Conservation (phyloP, 2,888 invertebrate genomes). For the Agrochola lota region DNA sequence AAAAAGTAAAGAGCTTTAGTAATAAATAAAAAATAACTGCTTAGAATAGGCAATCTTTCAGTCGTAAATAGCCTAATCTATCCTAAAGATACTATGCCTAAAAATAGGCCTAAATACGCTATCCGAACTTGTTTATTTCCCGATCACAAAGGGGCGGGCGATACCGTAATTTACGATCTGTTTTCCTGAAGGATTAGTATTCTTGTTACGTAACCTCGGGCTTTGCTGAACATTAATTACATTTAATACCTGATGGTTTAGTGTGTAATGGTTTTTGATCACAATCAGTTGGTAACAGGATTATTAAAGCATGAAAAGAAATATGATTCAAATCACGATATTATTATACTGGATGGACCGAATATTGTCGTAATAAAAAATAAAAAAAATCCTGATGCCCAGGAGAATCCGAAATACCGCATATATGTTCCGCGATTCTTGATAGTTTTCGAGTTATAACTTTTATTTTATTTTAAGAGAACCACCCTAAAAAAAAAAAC, state of each 20-base stretch:
- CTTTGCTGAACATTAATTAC: constrained; percentile 47
- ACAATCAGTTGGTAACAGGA: neutral
- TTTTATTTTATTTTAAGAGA: no score
- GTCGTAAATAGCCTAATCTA: constrained; percentile 19
- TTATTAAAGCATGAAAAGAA: neutral
- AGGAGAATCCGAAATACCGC: no score
- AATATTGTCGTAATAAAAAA: no score
- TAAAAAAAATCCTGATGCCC: no score
- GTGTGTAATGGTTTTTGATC: constrained; percentile 13
- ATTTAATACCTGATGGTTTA: constrained; percentile 23
- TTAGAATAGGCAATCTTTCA: constrained; percentile 3
- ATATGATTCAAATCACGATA: neutral
- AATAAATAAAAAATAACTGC: constrained; percentile 6
- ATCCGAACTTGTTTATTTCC: constrained; percentile 11
- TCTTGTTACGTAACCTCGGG: constrained; percentile 47
- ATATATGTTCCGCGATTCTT: no score
- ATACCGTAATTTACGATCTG: constrained; percentile 54
- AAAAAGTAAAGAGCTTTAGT: neutral
- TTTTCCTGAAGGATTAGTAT: constrained; percentile 60
- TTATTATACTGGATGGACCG: no score
- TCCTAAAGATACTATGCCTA: neutral
- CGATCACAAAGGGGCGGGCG: constrained; percentile 35
- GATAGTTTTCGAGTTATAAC: no score
- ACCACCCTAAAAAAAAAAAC: no score
- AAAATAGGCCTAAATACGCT: neutral